Evolutionary conservation across 2,113 vertebrate species (phyloP), one percentile per base, ranked within the genome.

Genomic region (Prolemur simus): DNA sequence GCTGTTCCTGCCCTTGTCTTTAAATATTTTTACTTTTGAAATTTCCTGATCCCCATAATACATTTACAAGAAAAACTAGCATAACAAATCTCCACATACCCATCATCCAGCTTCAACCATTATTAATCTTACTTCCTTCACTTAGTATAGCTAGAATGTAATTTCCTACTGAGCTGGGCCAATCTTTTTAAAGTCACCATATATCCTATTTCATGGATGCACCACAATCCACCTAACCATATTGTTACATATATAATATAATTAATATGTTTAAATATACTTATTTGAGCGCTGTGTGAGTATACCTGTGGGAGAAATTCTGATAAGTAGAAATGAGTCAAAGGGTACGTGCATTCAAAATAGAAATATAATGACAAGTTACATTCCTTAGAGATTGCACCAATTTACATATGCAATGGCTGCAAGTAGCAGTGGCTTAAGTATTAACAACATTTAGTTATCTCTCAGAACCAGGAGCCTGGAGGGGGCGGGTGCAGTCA

Each of bases 251-350:
- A 77, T 21, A 27, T 39, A 47, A 85, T 58, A 25, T 71, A 83
- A 89, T 86, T 86, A 73, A 56, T 93, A 66, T 69, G 92, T 82
- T 95, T 96, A 91, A 91, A 83, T 60, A 71, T 76, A 90, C 34
- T 63, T 45, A 25, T 93, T 94, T 82, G 76, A 71, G 47, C 76
- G 52, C 68, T 68, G 25, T 78, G 73, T 83, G 60, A 80, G 20
- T n/a, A 14, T 77, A 94, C 74, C 80, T 93, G 68, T 58, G 56
- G 87, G 63, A 87, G 78, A 93, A 86, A 86, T 89, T 89, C 68
- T 89, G 92, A 58, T 91, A 94, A 96, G 73, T 58, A 87, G 83
- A 95, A 91, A n/a, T 68, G 83, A 91, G 74, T 93, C 92, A 56
- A 39, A 93, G 54, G 18, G 52, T 49, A 49, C 15, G 20, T n/a